A percentile compares a stretch with the other conserved stretches of the same genome.
Evolutionary conservation across 2,888 invertebrate genomes (phyloP).

Genomic region (Selenia dentaria): DNA sequence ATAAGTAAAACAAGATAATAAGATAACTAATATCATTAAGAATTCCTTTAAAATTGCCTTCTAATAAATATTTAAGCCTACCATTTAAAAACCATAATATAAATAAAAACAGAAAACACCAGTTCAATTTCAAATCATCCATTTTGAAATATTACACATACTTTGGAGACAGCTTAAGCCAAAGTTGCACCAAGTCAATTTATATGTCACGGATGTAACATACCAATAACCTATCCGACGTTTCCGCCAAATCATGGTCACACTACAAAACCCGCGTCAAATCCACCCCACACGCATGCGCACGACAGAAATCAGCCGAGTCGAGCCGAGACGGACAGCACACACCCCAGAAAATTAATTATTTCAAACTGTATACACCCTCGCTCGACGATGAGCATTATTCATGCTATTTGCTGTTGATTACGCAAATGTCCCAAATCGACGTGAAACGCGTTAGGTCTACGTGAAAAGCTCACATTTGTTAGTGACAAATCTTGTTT

Average conservation of each 20-base stretch:
- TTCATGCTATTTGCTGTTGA: conserved; percentile 55
- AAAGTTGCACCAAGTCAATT: too few relatives aligned
- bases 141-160: too few relatives aligned
- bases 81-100: too few relatives aligned
- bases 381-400: conserved; percentile 56
- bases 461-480: background rate
- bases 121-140: too few relatives aligned
- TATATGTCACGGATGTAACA: too few relatives aligned
- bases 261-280: conserved; percentile 63
- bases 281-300: conserved; percentile 64
- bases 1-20: too few relatives aligned
- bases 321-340: conserved; percentile 58
- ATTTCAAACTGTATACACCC: conserved; percentile 64
- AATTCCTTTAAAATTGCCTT: too few relatives aligned
- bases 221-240: background rate
- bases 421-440: conserved; percentile 35
- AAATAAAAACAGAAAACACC: too few relatives aligned
- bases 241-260: conserved; percentile 28
- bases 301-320: conserved; percentile 48
- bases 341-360: conserved; percentile 77
- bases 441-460: conserved; percentile 4
- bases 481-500: too few relatives aligned
- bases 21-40: too few relatives aligned
- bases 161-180: too few relatives aligned
- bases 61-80: too few relatives aligned